These are phyloP conservation scores for Trogon surrucura DNA, from an alignment of 2,113 vertebrate genomes.

Conservation along the genomic window DNA sequence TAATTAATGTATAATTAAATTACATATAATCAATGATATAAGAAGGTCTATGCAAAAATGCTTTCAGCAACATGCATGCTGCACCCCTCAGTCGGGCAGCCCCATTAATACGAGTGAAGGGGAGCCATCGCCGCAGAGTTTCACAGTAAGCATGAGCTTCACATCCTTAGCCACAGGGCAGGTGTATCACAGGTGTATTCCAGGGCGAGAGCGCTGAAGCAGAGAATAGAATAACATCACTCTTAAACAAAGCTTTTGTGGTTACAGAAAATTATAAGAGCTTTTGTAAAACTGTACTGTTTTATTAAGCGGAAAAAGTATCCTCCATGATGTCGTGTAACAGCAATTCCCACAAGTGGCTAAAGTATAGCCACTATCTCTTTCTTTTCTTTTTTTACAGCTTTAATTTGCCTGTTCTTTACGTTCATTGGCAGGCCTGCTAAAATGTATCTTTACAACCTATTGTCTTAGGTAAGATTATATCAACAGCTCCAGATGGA, in stretches of 20 bases:
- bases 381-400: neutral
- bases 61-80: neutral
- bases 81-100: neutral
- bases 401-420: constrained; percentile 75
- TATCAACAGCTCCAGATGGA: constrained; percentile 86
- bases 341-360: neutral
- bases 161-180: constrained; percentile 48
- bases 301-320: constrained; percentile 41
- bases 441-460: constrained; percentile 82
- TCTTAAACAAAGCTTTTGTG: constrained; percentile 23
- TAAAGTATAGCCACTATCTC: neutral
- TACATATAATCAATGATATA: neutral
- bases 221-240: neutral
- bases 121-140: constrained; percentile 12
- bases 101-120: constrained; percentile 13
- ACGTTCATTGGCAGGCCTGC: constrained; percentile 69
- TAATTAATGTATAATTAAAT: neutral
- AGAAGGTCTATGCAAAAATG: neutral
- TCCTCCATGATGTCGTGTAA: neutral
- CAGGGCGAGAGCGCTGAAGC: neutral
- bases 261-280: constrained; percentile 17
- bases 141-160: neutral
- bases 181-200: constrained; percentile 23
- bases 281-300: constrained; percentile 27
- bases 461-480: constrained; percentile 81